phyloP scores from a whole-genome alignment of 2,113 vertebrate genomes.

The Neogobius melanostomus region DNA sequence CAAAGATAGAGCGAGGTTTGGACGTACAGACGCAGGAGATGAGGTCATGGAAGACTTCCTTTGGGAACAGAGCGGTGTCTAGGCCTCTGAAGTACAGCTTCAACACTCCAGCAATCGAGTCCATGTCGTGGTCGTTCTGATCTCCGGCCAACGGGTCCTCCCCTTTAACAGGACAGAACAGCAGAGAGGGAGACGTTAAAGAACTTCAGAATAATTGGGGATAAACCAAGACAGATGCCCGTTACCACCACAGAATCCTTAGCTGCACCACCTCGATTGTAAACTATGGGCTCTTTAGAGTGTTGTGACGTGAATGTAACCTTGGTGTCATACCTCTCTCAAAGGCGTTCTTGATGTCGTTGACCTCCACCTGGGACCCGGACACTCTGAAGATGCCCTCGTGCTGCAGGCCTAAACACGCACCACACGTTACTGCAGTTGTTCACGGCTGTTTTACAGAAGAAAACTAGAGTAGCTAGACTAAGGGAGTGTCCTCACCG shows the following conservation, averaged over 20 bases:
- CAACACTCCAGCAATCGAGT: conserved; percentile 96
- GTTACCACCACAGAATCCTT: too few species aligned
- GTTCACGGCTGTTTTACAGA: not conserved
- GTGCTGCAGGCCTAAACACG: conserved; percentile 86
- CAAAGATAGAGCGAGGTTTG: conserved; percentile 5
- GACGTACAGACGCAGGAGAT: conserved; percentile 96
- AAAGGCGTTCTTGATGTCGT: conserved; percentile 99
- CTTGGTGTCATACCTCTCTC: conserved; percentile 84
- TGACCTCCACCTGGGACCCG: conserved; percentile 97
- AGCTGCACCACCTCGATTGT: too few species aligned
- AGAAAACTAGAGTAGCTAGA: conserved; percentile 31
- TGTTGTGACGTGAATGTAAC: too few species aligned
- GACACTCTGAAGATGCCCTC: conserved; percentile 98
- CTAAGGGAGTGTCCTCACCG: conserved; percentile 76
- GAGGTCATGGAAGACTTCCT: conserved; percentile 97
- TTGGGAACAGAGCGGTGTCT: conserved; percentile 94
- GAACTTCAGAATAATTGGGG: too few species aligned
- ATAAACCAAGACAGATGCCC: too few species aligned
- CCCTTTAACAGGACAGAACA: conserved; percentile 65
- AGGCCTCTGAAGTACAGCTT: conserved; percentile 96
- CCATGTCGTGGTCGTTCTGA: conserved; percentile 98
- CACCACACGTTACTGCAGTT: not conserved
- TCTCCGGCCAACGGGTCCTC: conserved; percentile 96
- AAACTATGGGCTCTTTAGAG: too few species aligned
- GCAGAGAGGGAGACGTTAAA: not conserved